Base-by-base conservation (phyloP, 2,113 vertebrate species). In the Scomber colias region DNA sequence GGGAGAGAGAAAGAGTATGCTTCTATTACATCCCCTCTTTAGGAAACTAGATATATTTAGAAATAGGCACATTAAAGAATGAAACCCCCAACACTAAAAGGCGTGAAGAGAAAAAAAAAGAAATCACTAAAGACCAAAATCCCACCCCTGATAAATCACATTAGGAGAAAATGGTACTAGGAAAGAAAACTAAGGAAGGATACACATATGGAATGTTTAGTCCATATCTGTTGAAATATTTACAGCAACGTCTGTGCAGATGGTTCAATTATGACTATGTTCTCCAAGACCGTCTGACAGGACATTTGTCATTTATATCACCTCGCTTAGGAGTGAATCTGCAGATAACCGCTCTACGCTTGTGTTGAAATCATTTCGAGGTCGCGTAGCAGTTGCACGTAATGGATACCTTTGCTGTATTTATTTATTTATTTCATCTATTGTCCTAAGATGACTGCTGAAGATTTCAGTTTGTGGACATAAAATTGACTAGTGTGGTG, bases 31-130 rank as follows among this genome's bases (percentile, higher is more conserved):
- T 55, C 67, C 81, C 72, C 82, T 91, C 84, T 89, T 90, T 91
- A 93, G 90, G 87, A 93, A 93, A 87, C 61, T 77, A 77, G 89
- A 90, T 93, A 92, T 91, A 90, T 93, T 92, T 93, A 93, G 92
- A 94, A 91, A 84, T 77, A 77, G 77, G 80, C 75, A 90, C 82
- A 86, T 90, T 88, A 90, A 90, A 92, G 86, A 80, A 81, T 85
- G 85, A 85, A 84, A 72, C n/a, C 74, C 71, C 76, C 70, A 48
- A 80, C 46, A 67, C 71, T 74, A 35, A 40, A 84, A 87, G 73
- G 86, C 71, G 62, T 45, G n/a, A 75, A 64, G 70, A 46, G 46
- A 70, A 61, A n/a, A 49, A 44, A 44, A 16, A 45, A 70, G 79
- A 54, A 72, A 60, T 59, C 35, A 44, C 49, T 40, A 31, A 82